Percentiles rank a stretch among this genome's conserved stretches.
phyloP scores from a whole-genome alignment of 2,113 vertebrate genomes.

The Caracal caracal region DNA sequence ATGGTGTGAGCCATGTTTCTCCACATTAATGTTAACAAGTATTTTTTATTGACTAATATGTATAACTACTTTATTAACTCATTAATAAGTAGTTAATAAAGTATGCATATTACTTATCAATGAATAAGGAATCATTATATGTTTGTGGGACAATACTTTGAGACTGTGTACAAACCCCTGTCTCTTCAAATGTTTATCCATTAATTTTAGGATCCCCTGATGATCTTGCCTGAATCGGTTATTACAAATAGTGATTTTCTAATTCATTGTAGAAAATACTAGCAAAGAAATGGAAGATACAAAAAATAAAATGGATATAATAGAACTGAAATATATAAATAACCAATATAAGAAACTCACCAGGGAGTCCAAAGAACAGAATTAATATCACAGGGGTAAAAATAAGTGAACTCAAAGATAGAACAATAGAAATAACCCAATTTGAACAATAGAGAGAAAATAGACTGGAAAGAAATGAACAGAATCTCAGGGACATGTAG shows the following conservation, averaged over 20 bases:
- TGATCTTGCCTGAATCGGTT: background rate
- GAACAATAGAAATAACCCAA: background rate
- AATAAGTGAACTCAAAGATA: background rate
- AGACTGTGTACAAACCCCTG: background rate
- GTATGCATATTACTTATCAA: background rate
- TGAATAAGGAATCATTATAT: background rate
- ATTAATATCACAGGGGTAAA: background rate
- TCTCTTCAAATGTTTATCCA: background rate
- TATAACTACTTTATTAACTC: background rate
- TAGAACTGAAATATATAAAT: background rate
- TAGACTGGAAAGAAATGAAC: background rate
- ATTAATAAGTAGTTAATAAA: background rate
- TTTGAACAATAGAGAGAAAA: background rate
- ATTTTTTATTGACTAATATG: background rate
- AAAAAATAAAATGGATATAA: background rate
- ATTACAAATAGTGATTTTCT: background rate
- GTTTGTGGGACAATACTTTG: background rate
- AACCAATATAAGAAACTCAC: background rate
- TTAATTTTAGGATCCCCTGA: background rate
- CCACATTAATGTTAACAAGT: background rate
- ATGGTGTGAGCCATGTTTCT: background rate
- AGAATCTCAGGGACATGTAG: background rate
- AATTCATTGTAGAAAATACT: background rate
- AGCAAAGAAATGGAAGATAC: background rate
- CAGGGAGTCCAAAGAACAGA: too few relatives aligned